Evolutionary conservation across 2,797 vertebrate species (phyloP).

Genomic region (Sebastes steindachneri): DNA sequence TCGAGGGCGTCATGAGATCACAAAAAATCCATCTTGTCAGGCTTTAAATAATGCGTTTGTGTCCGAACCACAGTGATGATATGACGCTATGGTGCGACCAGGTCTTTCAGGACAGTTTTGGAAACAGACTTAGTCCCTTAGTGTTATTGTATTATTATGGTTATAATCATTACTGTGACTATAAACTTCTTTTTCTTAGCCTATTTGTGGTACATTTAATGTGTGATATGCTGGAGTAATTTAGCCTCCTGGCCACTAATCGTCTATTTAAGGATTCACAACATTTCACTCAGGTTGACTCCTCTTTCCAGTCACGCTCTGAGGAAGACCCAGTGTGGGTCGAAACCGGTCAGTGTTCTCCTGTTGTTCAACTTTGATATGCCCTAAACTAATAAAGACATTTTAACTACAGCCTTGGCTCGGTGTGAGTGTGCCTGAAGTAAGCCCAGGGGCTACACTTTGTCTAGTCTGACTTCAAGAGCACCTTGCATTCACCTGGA

Average conservation of each 20-base stretch:
- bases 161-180: background rate
- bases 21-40: fast-evolving
- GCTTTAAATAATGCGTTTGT: too few relatives aligned
- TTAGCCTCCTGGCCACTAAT: background rate
- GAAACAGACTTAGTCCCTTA: background rate
- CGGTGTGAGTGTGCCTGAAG: background rate
- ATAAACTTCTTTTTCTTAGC: background rate
- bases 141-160: background rate
- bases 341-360: background rate
- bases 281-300: background rate
- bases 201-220: background rate
- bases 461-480: background rate
- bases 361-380: background rate
- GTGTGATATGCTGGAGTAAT: background rate
- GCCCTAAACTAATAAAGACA: background rate
- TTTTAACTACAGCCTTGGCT: background rate
- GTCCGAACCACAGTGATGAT: background rate
- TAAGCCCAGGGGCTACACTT: background rate
- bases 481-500: background rate
- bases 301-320: background rate
- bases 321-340: background rate
- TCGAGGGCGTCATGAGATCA: too few relatives aligned
- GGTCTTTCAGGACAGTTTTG: background rate
- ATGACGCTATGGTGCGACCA: background rate
- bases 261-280: too few relatives aligned